phyloP scores from a whole-genome alignment of 2,888 invertebrate genomes.

The Hypsopygia costalis region DNA sequence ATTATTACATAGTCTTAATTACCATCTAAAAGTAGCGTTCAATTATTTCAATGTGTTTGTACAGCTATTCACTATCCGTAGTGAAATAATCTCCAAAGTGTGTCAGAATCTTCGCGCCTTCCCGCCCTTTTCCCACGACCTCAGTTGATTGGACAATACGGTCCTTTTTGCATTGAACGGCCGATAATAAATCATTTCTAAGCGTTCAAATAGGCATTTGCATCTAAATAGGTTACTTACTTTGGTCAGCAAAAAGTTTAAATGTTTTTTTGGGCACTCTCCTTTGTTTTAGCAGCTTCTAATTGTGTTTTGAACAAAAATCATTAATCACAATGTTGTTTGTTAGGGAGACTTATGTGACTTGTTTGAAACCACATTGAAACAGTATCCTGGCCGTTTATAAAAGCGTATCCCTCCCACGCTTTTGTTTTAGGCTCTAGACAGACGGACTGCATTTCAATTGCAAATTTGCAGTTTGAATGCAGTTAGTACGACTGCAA shows the following conservation, averaged over 20 bases:
- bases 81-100: constrained; percentile 7
- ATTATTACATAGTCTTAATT: too few relatives aligned
- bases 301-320: neutral
- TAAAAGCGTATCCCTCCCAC: neutral
- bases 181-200: constrained; percentile 14
- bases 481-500: too few relatives aligned
- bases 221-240: constrained; percentile 10
- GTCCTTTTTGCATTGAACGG: constrained; percentile 14
- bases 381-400: neutral
- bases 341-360: neutral
- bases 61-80: constrained; percentile 5
- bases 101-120: neutral
- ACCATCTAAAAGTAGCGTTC: neutral
- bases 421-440: too few relatives aligned
- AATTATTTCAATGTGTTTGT: neutral
- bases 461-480: too few relatives aligned
- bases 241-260: neutral
- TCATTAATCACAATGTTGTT: neutral
- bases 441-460: too few relatives aligned
- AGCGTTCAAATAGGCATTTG: constrained; percentile 11
- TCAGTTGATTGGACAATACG: constrained; percentile 14
- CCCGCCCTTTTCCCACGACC: constrained; percentile 14
- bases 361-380: too few relatives aligned
- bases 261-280: neutral
- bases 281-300: neutral